A percentile compares a stretch with the other conserved stretches of the same genome.
Conservation (phyloP, 2,113 vertebrate species). For the Thalassoma bifasciatum region DNA sequence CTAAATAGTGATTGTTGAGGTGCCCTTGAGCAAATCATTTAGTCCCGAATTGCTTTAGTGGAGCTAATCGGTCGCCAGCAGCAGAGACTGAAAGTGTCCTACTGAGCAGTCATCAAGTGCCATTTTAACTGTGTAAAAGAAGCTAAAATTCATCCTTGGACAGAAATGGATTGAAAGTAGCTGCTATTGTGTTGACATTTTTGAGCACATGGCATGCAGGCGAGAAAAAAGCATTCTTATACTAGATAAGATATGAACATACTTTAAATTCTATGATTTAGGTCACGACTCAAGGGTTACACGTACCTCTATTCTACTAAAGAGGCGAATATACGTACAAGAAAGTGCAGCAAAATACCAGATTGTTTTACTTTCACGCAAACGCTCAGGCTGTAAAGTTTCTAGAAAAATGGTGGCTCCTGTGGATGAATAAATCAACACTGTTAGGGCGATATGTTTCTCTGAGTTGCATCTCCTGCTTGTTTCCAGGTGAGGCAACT, state of each 20-base stretch:
- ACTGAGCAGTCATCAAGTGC: not conserved
- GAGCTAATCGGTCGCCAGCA: conserved; percentile 43
- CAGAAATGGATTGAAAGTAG: not conserved
- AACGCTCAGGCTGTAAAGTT: no score
- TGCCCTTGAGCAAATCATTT: conserved; percentile 57
- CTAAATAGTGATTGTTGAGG: conserved; percentile 21
- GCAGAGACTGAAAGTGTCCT: conserved; percentile 13
- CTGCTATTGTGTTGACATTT: not conserved
- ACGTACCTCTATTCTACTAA: no score
- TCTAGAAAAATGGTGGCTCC: no score
- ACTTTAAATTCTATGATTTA: conserved; percentile 15
- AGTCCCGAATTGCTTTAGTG: conserved; percentile 24
- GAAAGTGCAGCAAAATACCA: no score
- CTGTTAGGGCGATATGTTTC: no score
- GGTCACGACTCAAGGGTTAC: conserved; percentile 17
- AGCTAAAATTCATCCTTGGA: not conserved
- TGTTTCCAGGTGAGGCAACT: no score
- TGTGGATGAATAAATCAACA: no score
- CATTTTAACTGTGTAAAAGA: not conserved
- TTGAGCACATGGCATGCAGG: conserved; percentile 5
- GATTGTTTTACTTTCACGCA: no score
- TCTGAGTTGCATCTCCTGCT: no score
- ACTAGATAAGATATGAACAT: conserved; percentile 8
- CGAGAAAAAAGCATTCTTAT: not conserved
- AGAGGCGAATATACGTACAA: no score